These are phyloP conservation scores for Ditula angustiorana DNA, from an alignment of 2,888 invertebrate species.

Conservation along the genomic window DNA sequence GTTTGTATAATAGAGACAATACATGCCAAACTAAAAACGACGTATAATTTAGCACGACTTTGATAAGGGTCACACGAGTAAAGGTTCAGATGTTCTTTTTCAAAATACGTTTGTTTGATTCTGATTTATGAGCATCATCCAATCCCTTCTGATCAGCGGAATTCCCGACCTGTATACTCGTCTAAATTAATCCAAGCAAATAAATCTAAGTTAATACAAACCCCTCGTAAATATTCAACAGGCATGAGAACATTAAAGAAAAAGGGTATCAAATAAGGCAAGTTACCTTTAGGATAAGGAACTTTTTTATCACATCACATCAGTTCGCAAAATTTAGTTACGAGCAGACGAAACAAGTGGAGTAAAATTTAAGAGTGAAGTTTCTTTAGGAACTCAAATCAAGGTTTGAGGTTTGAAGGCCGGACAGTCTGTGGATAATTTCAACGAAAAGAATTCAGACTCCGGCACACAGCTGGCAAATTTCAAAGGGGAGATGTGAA, in stretches of 20 bases:
- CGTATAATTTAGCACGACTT: conserved; percentile 48
- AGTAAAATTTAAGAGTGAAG: conserved; percentile 13
- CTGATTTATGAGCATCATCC: conserved; percentile 60
- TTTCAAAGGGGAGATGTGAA: conserved; percentile 53
- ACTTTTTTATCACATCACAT: conserved; percentile 16
- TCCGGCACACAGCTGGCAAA: conserved; percentile 48
- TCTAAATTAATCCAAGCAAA: conserved; percentile 51
- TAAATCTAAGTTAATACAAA: conserved; percentile 52
- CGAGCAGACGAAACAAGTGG: conserved; percentile 9
- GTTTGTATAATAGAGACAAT: conserved; percentile 6
- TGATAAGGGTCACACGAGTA: conserved; percentile 59
- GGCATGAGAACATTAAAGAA: conserved; percentile 48
- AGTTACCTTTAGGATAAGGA: conserved; percentile 15
- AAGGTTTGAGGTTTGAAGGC: conserved; percentile 47
- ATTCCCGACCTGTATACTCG: conserved; percentile 47
- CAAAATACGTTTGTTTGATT: conserved; percentile 58
- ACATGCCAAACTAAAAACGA: conserved; percentile 10
- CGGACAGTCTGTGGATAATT: conserved; percentile 48
- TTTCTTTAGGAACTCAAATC: conserved; percentile 45
- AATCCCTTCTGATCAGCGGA: conserved; percentile 52
- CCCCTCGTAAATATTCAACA: conserved; percentile 52
- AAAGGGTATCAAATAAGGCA: conserved; percentile 26
- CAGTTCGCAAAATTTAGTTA: conserved; percentile 53
- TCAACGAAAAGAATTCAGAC: conserved; percentile 52
- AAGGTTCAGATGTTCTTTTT: conserved; percentile 49